Percentiles rank a stretch among this genome's conserved stretches.
Conservation (phyloP, 2,113 vertebrate species). For the Microcebus lehilahytsara region DNA sequence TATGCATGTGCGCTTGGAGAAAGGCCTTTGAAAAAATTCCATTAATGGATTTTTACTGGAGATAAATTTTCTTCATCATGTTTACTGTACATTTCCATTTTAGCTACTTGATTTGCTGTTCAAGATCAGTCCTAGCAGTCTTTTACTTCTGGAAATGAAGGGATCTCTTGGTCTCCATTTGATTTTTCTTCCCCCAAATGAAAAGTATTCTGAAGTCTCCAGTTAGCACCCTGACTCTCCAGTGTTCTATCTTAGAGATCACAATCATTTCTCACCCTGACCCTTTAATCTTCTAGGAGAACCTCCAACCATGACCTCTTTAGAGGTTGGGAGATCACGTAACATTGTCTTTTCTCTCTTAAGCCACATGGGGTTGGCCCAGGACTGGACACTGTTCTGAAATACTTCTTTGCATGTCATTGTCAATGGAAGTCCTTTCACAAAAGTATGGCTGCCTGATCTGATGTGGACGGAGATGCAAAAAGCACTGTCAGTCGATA, state of each 20-base stretch:
- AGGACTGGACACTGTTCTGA: not conserved
- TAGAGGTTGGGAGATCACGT: not conserved
- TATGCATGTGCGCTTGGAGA: not conserved
- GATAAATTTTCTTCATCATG: not conserved
- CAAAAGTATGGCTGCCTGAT: not conserved
- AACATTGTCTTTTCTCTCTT: not conserved
- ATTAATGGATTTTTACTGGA: not conserved
- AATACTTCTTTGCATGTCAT: accelerated
- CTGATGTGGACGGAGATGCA: too few species aligned
- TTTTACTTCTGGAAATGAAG: not conserved
- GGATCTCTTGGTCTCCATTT: not conserved
- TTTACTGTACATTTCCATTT: not conserved
- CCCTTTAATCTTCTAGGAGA: not conserved
- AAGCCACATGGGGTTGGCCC: not conserved
- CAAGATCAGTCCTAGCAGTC: not conserved
- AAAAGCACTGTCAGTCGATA: not conserved
- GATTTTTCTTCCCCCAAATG: not conserved
- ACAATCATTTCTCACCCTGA: not conserved
- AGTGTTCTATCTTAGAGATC: not conserved
- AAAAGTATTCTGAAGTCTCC: not conserved
- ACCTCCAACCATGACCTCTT: not conserved
- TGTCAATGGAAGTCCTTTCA: not conserved
- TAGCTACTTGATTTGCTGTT: not conserved
- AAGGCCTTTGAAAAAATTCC: constrained; percentile 34
- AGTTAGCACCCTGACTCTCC: not conserved